A percentile compares a stretch with the other conserved stretches of the same genome.
Conservation (phyloP, 2,797 vertebrate genomes). For the Microchirus variegatus region DNA sequence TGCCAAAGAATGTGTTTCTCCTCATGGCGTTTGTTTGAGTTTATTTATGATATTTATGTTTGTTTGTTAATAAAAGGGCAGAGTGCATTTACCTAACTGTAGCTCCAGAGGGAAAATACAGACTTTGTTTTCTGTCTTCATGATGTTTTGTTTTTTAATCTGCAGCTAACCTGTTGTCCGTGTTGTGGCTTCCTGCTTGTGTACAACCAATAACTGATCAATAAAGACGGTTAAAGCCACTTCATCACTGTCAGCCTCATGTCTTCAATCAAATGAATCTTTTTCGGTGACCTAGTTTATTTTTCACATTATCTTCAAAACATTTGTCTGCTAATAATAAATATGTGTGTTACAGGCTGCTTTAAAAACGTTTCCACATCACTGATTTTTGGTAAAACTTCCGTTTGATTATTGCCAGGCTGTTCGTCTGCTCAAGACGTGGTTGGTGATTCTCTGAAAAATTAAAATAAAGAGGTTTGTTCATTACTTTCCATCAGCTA, state of each 20-base stretch:
- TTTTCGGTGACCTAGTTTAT: constrained; percentile 40
- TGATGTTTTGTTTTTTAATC: neutral
- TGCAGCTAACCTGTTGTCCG: constrained; percentile 38
- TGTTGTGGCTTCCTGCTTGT: constrained; percentile 56
- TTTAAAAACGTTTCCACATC: too few relatives aligned
- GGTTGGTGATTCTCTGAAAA: constrained; percentile 74
- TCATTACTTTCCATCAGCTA: too few relatives aligned
- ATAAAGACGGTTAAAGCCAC: constrained; percentile 59
- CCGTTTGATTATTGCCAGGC: constrained; percentile 59
- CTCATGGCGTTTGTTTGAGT: constrained; percentile 32
- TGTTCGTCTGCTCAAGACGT: constrained; percentile 56
- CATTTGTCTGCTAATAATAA: constrained; percentile 7
- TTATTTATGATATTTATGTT: constrained; percentile 33
- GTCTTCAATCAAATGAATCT: neutral
- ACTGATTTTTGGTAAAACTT: neutral
- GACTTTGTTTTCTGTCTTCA: neutral
- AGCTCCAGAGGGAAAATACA: constrained; percentile 15
- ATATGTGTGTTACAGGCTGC: constrained; percentile 30
- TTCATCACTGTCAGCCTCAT: neutral
- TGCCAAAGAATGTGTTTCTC: constrained; percentile 69
- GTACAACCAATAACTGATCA: constrained; percentile 61
- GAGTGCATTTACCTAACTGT: constrained; percentile 24
- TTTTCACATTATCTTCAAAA: constrained; percentile 7
- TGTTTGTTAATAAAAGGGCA: constrained; percentile 18
- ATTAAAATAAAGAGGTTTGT: constrained; percentile 6